These are phyloP conservation scores for Eilema depressum DNA, from an alignment of 2,888 invertebrate species.

Conservation along the genomic window DNA sequence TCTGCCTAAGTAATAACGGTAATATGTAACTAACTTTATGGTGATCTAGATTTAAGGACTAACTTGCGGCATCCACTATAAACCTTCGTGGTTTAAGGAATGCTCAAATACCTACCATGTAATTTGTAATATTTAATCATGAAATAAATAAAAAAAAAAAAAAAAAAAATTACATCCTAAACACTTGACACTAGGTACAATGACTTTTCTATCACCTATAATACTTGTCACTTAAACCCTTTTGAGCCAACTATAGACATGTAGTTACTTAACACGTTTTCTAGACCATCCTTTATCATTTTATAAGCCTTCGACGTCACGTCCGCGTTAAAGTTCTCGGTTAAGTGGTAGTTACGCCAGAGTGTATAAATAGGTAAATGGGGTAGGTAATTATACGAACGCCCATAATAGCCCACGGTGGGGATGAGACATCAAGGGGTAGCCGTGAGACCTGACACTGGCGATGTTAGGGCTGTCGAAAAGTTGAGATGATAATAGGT, in stretches of 20 bases:
- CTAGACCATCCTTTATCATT: background rate
- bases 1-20: too few species aligned
- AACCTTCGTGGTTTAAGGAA: too few species aligned
- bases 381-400: slow-evolving; percentile 48
- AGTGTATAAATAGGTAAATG: slow-evolving; percentile 48
- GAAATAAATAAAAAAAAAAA: too few species aligned
- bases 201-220: background rate
- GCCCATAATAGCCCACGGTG: slow-evolving; percentile 27
- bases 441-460: slow-evolving; percentile 22
- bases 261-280: background rate
- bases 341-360: slow-evolving; percentile 25
- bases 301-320: background rate
- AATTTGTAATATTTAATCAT: too few species aligned
- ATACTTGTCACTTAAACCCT: background rate
- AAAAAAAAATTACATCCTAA: background rate
- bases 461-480: slow-evolving; percentile 9
- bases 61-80: too few species aligned
- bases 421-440: slow-evolving; percentile 41
- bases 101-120: too few species aligned
- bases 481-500: background rate
- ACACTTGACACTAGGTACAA: background rate
- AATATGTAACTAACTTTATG: too few species aligned
- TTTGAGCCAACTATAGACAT: background rate
- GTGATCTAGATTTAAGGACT: too few species aligned
- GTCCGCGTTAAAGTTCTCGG: background rate